Base-by-base conservation (phyloP, 2,888 invertebrate genomes). In the Leistus spinibarbis region DNA sequence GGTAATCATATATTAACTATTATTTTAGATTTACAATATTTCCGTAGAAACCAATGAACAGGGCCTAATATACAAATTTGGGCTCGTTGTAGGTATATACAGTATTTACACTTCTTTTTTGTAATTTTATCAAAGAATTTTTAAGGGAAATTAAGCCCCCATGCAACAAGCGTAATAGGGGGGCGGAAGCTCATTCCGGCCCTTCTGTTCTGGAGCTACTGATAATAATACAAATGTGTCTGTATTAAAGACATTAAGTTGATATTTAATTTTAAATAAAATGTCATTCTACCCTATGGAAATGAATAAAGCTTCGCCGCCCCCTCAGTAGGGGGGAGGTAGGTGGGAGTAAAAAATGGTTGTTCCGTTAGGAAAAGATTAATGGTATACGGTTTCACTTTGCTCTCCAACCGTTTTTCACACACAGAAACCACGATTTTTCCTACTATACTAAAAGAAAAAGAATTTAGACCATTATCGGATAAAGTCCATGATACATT, bases 321-420 rank as follows among this genome's bases (percentile, higher is more conserved):
- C 40, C 40, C 40, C n/a, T n/a, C n/a, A n/a, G n/a, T n/a, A n/a
- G n/a, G n/a, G 40, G 13, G 5, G 40, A 10, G 40, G 7, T 40
- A 13, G 40, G 40, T 7, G 40, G 13, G 40, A 10, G 40, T 40
- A 40, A 40, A 40, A 40, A 40, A 40, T 40, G 40, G 40, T 40
- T 7, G 40, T 40, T 40, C 10, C 13, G 40, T 7, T 10, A 40
- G 10, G 40, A 70, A 63, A 54, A 70, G 70, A 70, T 70, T 70
- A 70, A 70, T 70, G 70, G 63, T 70, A 63, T 17, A 24, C 70
- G 53, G 63, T 70, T 70, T 54, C 53, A 54, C 53, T 70, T 53
- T 53, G 70, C 70, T 70, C 63, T 70, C 63, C 62, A 70, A 16
- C 70, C 62, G 63, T 70, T 70, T 70, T 70, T 63, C 70, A 63